These are phyloP conservation scores for Colletes collaris DNA, from an alignment of 2,888 invertebrate species.

Conservation along the genomic window DNA sequence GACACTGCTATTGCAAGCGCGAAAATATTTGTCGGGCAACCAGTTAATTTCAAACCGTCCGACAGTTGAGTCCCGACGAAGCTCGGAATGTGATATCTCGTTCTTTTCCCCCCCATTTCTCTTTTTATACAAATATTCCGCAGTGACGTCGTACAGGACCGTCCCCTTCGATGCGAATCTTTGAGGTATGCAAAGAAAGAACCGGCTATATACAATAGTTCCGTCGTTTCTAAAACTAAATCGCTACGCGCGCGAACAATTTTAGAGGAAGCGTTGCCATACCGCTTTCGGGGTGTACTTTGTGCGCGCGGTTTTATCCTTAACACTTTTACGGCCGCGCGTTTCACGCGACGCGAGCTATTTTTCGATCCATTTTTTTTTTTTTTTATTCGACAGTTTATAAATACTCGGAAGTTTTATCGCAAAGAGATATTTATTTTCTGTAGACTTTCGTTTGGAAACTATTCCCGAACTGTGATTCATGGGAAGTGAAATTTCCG, in stretches of 20 bases:
- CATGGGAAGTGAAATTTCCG: too few species aligned
- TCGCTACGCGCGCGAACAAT: background rate
- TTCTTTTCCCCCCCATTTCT: background rate
- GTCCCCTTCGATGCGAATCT: background rate
- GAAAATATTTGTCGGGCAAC: conserved; percentile 23
- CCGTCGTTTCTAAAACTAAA: background rate
- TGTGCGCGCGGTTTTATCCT: too few species aligned
- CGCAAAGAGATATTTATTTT: too few species aligned
- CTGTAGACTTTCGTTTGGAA: too few species aligned
- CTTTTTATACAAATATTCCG: background rate
- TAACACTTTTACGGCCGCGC: too few species aligned
- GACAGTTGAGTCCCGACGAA: background rate
- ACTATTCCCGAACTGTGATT: too few species aligned
- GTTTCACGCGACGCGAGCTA: too few species aligned
- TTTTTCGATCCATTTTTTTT: too few species aligned
- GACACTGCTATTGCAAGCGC: conserved; percentile 17
- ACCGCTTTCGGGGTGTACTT: too few species aligned
- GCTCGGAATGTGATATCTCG: background rate
- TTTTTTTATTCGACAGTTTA: too few species aligned
- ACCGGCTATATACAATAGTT: background rate
- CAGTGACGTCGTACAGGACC: background rate
- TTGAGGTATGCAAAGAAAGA: conserved; percentile 35
- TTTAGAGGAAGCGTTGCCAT: background rate
- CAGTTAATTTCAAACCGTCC: conserved; percentile 32
- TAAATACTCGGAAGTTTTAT: too few species aligned